phyloP scores from a whole-genome alignment of 2,113 vertebrate species.

The Tor tambroides region DNA sequence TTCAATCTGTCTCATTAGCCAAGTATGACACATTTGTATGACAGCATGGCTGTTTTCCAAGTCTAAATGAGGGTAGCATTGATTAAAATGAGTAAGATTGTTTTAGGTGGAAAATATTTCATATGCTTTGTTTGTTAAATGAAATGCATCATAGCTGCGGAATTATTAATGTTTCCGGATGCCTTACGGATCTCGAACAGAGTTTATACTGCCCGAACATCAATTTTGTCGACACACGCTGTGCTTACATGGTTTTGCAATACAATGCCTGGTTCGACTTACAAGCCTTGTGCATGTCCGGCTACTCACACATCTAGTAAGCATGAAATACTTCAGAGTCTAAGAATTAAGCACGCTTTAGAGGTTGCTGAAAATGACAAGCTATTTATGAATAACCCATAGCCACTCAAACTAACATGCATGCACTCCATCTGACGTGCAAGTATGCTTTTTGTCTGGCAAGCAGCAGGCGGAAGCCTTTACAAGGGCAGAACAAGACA shows the following conservation, averaged over 20 bases:
- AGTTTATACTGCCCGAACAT: not conserved
- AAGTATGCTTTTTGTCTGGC: slow-evolving; percentile 30
- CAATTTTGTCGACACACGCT: not conserved
- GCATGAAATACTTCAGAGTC: not conserved
- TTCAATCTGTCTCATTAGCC: slow-evolving; percentile 31
- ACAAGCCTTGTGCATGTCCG: not conserved
- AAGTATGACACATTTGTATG: slow-evolving; percentile 20
- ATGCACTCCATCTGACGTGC: slow-evolving; percentile 24
- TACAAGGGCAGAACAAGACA: slow-evolving; percentile 40
- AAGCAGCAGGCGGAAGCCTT: slow-evolving; percentile 14
- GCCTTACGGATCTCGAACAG: not conserved
- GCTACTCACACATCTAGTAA: not conserved
- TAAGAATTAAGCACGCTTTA: slow-evolving; percentile 21
- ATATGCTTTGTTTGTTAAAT: not conserved
- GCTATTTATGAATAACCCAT: slow-evolving; percentile 46
- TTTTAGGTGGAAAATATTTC: slow-evolving; percentile 2
- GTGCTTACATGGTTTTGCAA: not conserved
- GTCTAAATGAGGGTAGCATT: slow-evolving; percentile 8
- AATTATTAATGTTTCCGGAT: not conserved
- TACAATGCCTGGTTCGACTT: slow-evolving; percentile 12
- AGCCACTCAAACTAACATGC: slow-evolving; percentile 27
- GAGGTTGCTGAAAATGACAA: slow-evolving; percentile 25
- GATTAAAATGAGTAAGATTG: not conserved
- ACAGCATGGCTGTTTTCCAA: slow-evolving; percentile 25
- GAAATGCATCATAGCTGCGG: not conserved